Base-by-base conservation (phyloP, 1,140 invertebrate genomes). In the Drosophila tropicalis region DNA sequence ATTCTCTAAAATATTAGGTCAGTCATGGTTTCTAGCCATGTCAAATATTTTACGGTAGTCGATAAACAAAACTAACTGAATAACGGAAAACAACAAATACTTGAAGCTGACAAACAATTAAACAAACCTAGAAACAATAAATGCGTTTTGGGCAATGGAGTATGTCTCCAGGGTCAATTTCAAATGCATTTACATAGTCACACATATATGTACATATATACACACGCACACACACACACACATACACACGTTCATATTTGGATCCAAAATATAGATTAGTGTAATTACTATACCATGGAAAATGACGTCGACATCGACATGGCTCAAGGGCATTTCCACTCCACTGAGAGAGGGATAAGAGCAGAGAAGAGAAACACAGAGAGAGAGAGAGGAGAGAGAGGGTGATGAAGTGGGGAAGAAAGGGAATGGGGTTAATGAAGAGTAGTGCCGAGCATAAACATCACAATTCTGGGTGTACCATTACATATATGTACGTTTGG, bases 111-210 rank as follows among this genome's bases (percentile, higher is more conserved):
- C 36, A 62, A 76, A 70, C 81, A 84, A 76, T 79, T 83, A 72
- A 72, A 73, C 66, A 79, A 72, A 44, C 62, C 66, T 56, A 68
- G 63, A 44, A 79, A 51, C 78, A 81, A 86, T 85, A 78, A 86
- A 86, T 85, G 67, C 69, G 63, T 72, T 81, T 85, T 56, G 70
- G 62, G 64, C 47, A 44, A 74, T 55, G 68, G 67, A 65, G 63
- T 72, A 85, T 85, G 81, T 85, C 81, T 86, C 81, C 81, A 86
- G 81, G 81, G 81, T 85, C 78, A 85, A 85, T 85, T 81, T 85
- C 65, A 69, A 77, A 85, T 85, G 81, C 81, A 81, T 78, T 85
- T 67, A 68, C 74, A 85, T 64, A 64, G 41, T 32, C 72, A 34
- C 29, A 51, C 40, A 75, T 32, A 41, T 19, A 70, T 19, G 25